Percentiles rank a stretch among this genome's conserved stretches.
These are phyloP conservation scores for Mus minutoides DNA, from an alignment of 2,797 vertebrate genomes.

Conservation along the genomic window DNA sequence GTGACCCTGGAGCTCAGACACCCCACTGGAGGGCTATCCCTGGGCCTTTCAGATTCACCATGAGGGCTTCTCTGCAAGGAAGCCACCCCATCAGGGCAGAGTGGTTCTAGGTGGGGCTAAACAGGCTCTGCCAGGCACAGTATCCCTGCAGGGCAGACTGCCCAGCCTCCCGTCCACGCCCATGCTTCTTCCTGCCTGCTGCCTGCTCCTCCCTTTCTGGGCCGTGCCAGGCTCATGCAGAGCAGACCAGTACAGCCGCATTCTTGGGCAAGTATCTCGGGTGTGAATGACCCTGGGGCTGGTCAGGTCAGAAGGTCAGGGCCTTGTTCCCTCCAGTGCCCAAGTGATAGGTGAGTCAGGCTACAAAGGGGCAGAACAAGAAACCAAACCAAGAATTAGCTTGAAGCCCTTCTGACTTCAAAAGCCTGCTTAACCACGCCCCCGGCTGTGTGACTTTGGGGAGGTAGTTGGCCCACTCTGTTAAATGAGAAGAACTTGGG, in stretches of 20 bases:
- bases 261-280: constrained; percentile 58
- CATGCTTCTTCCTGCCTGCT: constrained; percentile 25
- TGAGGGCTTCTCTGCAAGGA: background rate
- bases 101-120: constrained; percentile 41
- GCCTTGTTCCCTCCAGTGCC: constrained; percentile 14
- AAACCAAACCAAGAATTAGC: background rate
- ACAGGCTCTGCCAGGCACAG: constrained; percentile 44
- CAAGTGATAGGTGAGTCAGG: background rate
- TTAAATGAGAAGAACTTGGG: background rate
- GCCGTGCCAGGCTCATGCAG: background rate
- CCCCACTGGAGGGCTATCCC: background rate
- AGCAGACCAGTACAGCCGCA: constrained; percentile 70
- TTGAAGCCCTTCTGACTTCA: background rate
- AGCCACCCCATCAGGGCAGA: background rate
- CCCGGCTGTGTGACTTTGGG: background rate
- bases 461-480: background rate
- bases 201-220: background rate
- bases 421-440: background rate
- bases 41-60: background rate
- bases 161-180: constrained; percentile 4
- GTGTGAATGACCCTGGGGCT: background rate
- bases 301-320: constrained; percentile 66
- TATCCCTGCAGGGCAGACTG: constrained; percentile 43
- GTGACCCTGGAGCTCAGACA: background rate
- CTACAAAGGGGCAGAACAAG: background rate